phyloP scores from a whole-genome alignment of 2,797 vertebrate species.

The Gorsachius magnificus region DNA sequence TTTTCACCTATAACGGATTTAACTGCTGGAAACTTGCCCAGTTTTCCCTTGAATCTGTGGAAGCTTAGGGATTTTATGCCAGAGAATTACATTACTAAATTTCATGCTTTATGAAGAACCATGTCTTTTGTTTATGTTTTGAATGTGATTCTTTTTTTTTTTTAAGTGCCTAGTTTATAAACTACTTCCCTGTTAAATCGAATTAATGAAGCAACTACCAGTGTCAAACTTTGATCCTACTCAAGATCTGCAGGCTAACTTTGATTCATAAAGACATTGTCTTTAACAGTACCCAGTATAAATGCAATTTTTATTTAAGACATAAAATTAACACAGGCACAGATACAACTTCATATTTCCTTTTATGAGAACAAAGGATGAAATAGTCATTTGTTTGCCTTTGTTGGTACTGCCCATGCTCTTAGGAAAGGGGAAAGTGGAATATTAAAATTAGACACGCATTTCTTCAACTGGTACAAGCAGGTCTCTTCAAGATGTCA shows the following conservation, averaged over 20 bases:
- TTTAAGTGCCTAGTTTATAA: not conserved
- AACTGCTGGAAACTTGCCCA: not conserved
- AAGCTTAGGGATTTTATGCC: not conserved
- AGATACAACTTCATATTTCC: not conserved
- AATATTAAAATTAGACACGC: conserved; percentile 46
- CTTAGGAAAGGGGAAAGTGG: not conserved
- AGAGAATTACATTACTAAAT: not conserved
- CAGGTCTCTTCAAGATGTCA: conserved; percentile 7
- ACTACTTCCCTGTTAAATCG: not conserved
- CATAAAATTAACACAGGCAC: not conserved
- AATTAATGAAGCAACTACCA: not conserved
- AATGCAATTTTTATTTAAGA: not conserved
- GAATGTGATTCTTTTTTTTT: not conserved
- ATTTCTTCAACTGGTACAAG: conserved; percentile 35
- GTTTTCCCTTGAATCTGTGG: not conserved
- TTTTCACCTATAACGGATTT: not conserved
- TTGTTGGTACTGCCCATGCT: not conserved
- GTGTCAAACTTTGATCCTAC: not conserved
- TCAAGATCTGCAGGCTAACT: not conserved
- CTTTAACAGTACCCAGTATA: not conserved
- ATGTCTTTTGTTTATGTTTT: not conserved
- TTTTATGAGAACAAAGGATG: not conserved
- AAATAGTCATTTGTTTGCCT: not conserved
- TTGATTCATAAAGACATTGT: not conserved
- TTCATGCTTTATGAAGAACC: not conserved